These are phyloP conservation scores for Furcula furcula DNA, from an alignment of 2,888 invertebrate genomes.

Conservation along the genomic window DNA sequence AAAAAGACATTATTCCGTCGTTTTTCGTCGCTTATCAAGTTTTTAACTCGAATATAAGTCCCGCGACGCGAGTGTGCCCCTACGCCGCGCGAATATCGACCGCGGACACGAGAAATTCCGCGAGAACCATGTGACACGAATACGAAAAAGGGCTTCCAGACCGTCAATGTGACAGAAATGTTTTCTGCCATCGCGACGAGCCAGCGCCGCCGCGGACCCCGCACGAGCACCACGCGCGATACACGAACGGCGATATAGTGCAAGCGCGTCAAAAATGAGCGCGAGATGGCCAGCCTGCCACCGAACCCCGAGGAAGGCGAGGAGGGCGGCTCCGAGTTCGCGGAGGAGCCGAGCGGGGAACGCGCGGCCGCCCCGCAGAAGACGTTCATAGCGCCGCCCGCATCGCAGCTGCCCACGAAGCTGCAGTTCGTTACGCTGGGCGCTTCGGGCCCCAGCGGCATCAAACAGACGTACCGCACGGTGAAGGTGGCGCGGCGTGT, in stretches of 20 bases:
- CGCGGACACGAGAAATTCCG: slow-evolving; percentile 59
- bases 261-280: slow-evolving; percentile 77
- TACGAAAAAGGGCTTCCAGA: slow-evolving; percentile 80
- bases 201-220: slow-evolving; percentile 65
- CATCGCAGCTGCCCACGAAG: slow-evolving; percentile 71
- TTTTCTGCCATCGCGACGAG: slow-evolving; percentile 78
- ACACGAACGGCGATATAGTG: slow-evolving; percentile 69
- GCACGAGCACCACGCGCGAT: slow-evolving; percentile 64
- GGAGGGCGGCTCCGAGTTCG: slow-evolving; percentile 71
- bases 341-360: slow-evolving; percentile 72
- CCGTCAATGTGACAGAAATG: slow-evolving; percentile 82
- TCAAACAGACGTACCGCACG: slow-evolving; percentile 76
- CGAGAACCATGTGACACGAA: slow-evolving; percentile 81
- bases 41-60: slow-evolving; percentile 49
- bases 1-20: slow-evolving; percentile 61
- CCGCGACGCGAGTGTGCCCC: slow-evolving; percentile 34
- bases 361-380: slow-evolving; percentile 77
- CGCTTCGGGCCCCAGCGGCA: slow-evolving; percentile 71
- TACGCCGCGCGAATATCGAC: slow-evolving; percentile 35
- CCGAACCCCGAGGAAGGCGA: slow-evolving; percentile 78
- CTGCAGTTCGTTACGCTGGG: slow-evolving; percentile 71
- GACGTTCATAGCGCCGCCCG: slow-evolving; percentile 73
- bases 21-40: slow-evolving; percentile 49
- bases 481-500: slow-evolving; percentile 74
- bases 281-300: slow-evolving; percentile 81